phyloP scores from a whole-genome alignment of 2,113 vertebrate genomes.

The Cephalopterus ornatus region DNA sequence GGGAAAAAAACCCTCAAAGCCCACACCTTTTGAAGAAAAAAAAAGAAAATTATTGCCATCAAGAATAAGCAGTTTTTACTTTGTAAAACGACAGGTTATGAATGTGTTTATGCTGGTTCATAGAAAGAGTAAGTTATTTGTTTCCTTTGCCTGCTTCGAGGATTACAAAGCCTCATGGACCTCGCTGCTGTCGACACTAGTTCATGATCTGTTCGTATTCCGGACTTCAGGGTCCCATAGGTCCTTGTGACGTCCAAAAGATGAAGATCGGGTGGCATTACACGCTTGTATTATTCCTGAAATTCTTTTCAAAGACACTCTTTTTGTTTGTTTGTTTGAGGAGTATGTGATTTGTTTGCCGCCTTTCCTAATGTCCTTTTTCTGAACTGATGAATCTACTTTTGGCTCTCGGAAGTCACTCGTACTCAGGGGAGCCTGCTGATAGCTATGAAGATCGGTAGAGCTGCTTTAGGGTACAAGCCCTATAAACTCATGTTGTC shows the following conservation, averaged over 20 bases:
- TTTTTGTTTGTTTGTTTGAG: background rate
- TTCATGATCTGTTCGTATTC: background rate
- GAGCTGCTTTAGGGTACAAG: background rate
- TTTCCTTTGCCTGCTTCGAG: background rate
- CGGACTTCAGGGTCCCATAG: background rate
- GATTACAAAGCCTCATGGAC: rapidly evolving
- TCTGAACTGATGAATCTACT: background rate
- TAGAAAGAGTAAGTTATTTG: no score
- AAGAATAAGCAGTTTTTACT: background rate
- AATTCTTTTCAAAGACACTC: background rate
- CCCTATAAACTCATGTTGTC: background rate
- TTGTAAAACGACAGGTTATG: background rate
- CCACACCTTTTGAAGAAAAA: no score
- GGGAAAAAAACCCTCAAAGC: background rate
- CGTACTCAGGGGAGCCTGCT: background rate
- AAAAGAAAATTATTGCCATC: rapidly evolving
- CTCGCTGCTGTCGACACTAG: background rate
- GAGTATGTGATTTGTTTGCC: no score
- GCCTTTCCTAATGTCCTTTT: background rate
- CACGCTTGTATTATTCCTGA: background rate
- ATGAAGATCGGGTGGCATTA: background rate
- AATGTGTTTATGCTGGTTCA: rapidly evolving
- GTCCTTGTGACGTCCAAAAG: rapidly evolving
- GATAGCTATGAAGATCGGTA: rapidly evolving
- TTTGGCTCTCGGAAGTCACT: background rate